Percentiles rank a stretch among this genome's conserved stretches.
Conservation (phyloP, 2,888 invertebrate genomes). For the Cantharis rustica region DNA sequence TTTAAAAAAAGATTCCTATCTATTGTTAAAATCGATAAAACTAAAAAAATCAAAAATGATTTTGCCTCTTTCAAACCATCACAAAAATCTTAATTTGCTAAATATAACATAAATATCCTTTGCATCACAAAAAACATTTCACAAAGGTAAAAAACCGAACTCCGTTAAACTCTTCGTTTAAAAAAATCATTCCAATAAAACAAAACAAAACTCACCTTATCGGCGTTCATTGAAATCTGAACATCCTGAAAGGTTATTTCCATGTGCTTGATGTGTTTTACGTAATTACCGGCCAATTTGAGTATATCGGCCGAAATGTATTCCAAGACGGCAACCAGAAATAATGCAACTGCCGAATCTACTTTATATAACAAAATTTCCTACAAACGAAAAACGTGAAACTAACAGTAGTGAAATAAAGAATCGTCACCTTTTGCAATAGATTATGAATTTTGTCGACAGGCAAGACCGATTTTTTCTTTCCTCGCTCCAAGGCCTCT, state of each 20-base stretch:
- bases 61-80: background rate
- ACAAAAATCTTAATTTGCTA: background rate
- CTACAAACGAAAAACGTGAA: slow-evolving; percentile 57
- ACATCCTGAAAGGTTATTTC: slow-evolving; percentile 94
- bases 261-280: slow-evolving; percentile 91
- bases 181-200: background rate
- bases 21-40: background rate
- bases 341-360: slow-evolving; percentile 84
- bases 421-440: slow-evolving; percentile 70
- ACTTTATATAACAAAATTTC: slow-evolving; percentile 87
- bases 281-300: slow-evolving; percentile 95
- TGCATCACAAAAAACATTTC: background rate
- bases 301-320: slow-evolving; percentile 95
- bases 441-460: slow-evolving; percentile 89
- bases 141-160: background rate
- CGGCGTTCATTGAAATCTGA: slow-evolving; percentile 96
- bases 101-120: background rate
- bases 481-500: slow-evolving; percentile 79
- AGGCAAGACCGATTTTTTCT: slow-evolving; percentile 77
- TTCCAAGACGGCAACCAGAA: slow-evolving; percentile 91
- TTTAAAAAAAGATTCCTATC: background rate
- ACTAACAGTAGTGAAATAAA: background rate
- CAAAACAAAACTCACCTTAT: slow-evolving; percentile 73
- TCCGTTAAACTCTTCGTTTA: background rate
- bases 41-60: background rate